Percentiles rank a stretch among this genome's conserved stretches.
Evolutionary conservation across 2,113 vertebrate species (phyloP).

Genomic region (Thamnophis sirtalis): DNA sequence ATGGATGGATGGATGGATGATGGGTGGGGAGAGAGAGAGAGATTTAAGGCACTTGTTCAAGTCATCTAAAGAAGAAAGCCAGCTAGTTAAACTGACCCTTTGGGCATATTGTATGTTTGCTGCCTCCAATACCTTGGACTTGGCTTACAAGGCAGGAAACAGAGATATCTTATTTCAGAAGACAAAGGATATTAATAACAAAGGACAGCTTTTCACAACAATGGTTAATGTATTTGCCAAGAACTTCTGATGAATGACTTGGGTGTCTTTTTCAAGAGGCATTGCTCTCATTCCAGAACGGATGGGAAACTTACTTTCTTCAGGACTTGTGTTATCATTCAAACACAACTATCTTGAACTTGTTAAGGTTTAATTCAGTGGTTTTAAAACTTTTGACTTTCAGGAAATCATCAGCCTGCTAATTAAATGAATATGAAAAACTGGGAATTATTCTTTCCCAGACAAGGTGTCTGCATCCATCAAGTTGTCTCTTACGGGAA

Average conservation of each 20-base stretch:
- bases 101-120: neutral
- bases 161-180: neutral
- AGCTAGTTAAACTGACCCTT: neutral
- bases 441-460: neutral
- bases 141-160: neutral
- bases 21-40: too few relatives aligned
- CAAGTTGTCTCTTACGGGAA: neutral
- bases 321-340: neutral
- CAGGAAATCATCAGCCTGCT: neutral
- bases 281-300: neutral
- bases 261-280: neutral
- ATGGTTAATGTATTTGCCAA: neutral
- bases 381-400: neutral
- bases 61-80: neutral
- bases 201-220: slow-evolving; percentile 4
- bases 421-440: neutral
- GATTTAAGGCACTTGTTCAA: neutral
- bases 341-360: neutral
- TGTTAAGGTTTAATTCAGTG: neutral
- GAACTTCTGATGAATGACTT: neutral
- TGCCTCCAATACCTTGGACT: neutral
- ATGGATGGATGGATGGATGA: too few relatives aligned
- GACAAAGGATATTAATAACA: neutral
- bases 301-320: neutral
- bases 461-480: neutral